Evolutionary conservation across 1,140 invertebrate species (phyloP), one percentile per base, ranked within the genome.

Genomic region (Hyles vespertilio): DNA sequence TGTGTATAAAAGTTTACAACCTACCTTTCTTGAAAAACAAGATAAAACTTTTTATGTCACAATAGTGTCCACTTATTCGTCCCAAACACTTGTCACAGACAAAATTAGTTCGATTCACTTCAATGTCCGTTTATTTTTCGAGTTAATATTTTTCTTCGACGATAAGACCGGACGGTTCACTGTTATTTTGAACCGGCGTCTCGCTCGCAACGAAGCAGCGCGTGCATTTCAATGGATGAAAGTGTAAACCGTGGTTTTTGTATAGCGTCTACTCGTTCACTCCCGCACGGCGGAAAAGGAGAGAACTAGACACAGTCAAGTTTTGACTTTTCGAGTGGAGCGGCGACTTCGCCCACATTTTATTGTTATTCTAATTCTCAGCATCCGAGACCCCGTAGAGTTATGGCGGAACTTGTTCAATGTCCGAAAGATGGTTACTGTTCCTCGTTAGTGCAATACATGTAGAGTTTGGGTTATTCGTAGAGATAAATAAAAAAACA

Each of bases 241-340:
- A 85, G 85, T 87, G 77, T 88, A 87, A 84, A 81, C 85, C 77
- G 77, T 77, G 81, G 79, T 88, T 87, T 88, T 88, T 88, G 85
- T 88, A 86, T 87, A 81, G 75, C 77, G 74, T 71, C 58, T 63
- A 84, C 85, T 88, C 82, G 72, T 62, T 87, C 65, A 50, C 55
- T 60, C 74, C 45, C 56, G 65, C 53, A 58, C 52, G 74, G 54
- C 51, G 61, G 78, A 87, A 74, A 78, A 71, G 75, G 81, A 83
- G 56, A 46, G 52, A 59, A 63, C 63, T 49, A 53, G 70, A 61
- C 52, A 68, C 64, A 69, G 66, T 70, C 74, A 69, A 80, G 75
- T 79, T 76, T 48, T 68, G 65, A 67, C 74, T 74, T 78, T 77
- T 71, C 54, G 72, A 73, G 69, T 70, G 65, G 72, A 73, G 71